Evolutionary conservation across 2,888 invertebrate genomes (phyloP).

Genomic region (Troglohyphantes excavatus): DNA sequence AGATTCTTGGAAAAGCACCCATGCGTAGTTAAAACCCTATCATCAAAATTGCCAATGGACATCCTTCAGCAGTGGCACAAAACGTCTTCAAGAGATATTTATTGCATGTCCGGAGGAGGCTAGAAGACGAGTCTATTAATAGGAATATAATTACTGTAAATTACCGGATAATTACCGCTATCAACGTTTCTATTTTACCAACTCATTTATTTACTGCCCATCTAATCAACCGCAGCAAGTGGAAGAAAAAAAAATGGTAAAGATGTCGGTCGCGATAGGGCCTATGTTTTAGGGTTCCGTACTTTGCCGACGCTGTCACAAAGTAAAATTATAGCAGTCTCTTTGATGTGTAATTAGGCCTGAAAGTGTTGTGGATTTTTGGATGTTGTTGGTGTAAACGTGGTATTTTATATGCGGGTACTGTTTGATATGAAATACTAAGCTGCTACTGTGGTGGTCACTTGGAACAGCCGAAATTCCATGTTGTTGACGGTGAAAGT

Average conservation of each 20-base stretch:
- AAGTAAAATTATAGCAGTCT: too few species aligned
- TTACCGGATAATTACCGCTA: conserved; percentile 47
- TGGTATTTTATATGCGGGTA: too few species aligned
- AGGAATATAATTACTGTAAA: conserved; percentile 57
- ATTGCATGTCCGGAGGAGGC: not conserved
- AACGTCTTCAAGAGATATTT: not conserved
- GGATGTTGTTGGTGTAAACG: too few species aligned
- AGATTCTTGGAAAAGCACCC: not conserved
- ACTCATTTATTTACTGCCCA: conserved; percentile 4
- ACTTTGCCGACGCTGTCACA: too few species aligned
- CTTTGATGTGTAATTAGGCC: too few species aligned
- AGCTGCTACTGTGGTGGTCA: too few species aligned
- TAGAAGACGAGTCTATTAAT: conserved; percentile 38
- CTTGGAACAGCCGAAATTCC: too few species aligned
- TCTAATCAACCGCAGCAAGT: conserved; percentile 11
- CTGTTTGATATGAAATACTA: too few species aligned
- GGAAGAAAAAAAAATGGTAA: not conserved
- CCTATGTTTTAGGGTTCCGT: not conserved
- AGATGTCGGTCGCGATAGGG: not conserved
- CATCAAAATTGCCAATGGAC: not conserved
- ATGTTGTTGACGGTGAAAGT: too few species aligned
- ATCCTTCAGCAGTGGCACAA: not conserved
- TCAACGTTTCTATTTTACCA: conserved; percentile 13
- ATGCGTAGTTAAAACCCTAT: not conserved
- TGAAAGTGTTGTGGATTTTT: too few species aligned